phyloP scores from a whole-genome alignment of 92 coral and sea anemone species.

The Zoanthus sansibaricus region DNA sequence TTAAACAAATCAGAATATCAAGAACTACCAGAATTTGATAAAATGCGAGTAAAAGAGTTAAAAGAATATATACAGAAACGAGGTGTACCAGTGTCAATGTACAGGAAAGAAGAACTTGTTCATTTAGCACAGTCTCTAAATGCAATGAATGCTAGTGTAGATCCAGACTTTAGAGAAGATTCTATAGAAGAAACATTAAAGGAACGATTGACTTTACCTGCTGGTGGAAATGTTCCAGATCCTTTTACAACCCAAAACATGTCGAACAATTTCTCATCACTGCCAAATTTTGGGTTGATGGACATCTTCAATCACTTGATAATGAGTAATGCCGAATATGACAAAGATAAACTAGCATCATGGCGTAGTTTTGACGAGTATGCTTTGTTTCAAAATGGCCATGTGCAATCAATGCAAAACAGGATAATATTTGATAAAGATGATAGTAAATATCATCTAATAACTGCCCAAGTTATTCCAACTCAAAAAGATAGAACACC shows the following conservation, averaged over 20 bases:
- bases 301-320: constrained; percentile 78
- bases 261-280: constrained; percentile 74
- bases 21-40: constrained; percentile 47
- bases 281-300: constrained; percentile 75
- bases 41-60: constrained; percentile 57
- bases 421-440: constrained; percentile 64
- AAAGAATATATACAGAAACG: constrained; percentile 59
- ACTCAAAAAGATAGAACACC: constrained; percentile 75
- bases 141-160: constrained; percentile 57
- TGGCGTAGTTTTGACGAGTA: constrained; percentile 76
- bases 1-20: no score
- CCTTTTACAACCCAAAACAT: constrained; percentile 65
- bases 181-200: constrained; percentile 43
- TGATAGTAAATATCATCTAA: constrained; percentile 45
- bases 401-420: constrained; percentile 56
- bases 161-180: constrained; percentile 71
- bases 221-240: constrained; percentile 59
- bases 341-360: constrained; percentile 70
- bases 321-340: constrained; percentile 70
- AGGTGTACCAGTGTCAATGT: constrained; percentile 62
- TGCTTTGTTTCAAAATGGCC: constrained; percentile 64
- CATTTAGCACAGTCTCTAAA: constrained; percentile 60
- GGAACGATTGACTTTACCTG: constrained; percentile 66
- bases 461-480: constrained; percentile 74
- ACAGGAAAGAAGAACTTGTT: constrained; percentile 70